Conservation (phyloP, 2,888 invertebrate genomes). For the Epinotia brunnichana region DNA sequence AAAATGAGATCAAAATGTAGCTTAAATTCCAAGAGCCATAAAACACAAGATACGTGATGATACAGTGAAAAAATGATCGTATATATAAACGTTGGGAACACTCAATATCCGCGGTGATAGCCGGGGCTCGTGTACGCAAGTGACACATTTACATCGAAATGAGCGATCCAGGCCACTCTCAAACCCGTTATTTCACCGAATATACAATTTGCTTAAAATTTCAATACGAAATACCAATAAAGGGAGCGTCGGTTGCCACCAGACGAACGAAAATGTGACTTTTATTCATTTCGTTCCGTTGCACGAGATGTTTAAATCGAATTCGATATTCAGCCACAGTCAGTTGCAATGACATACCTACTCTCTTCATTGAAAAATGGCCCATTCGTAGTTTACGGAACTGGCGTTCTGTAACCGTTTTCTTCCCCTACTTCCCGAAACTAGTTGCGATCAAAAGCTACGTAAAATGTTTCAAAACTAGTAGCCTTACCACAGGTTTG, state of each 20-base stretch:
- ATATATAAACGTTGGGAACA: slow-evolving; percentile 36
- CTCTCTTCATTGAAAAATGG: slow-evolving; percentile 10
- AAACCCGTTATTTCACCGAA: slow-evolving; percentile 60
- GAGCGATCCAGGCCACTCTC: slow-evolving; percentile 60
- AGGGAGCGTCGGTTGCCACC: slow-evolving; percentile 52
- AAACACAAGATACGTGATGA: slow-evolving; percentile 39
- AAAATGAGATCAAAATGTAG: neutral
- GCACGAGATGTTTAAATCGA: slow-evolving; percentile 61
- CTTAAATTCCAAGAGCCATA: slow-evolving; percentile 21
- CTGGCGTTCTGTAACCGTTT: neutral
- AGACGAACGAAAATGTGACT: slow-evolving; percentile 60
- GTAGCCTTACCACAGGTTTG: too few species aligned
- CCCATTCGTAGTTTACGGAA: neutral
- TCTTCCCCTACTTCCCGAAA: neutral
- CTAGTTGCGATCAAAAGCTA: too few species aligned
- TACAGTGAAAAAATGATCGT: slow-evolving; percentile 41
- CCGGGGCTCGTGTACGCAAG: slow-evolving; percentile 47
- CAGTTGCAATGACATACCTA: slow-evolving; percentile 52
- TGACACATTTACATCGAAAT: slow-evolving; percentile 65
- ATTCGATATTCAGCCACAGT: slow-evolving; percentile 56
- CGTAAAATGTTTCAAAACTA: too few species aligned
- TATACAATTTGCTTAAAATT: slow-evolving; percentile 70
- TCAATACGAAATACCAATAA: slow-evolving; percentile 63
- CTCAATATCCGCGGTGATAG: slow-evolving; percentile 40
- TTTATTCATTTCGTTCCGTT: slow-evolving; percentile 60